phyloP scores from a whole-genome alignment of 2,113 vertebrate species.

The Oplegnathus fasciatus region DNA sequence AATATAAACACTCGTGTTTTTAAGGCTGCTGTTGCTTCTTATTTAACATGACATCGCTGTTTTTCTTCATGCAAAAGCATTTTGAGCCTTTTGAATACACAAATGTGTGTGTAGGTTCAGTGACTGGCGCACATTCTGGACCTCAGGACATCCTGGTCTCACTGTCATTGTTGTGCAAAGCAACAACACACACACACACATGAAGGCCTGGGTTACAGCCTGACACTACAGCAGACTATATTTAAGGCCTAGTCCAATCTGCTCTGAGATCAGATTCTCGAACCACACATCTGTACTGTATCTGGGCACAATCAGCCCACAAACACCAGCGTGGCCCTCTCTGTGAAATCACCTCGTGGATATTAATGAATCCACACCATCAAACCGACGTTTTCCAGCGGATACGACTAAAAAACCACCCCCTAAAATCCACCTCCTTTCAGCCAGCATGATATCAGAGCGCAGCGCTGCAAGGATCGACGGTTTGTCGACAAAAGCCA shows the following conservation, averaged over 20 bases:
- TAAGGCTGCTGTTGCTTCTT: not conserved
- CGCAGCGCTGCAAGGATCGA: constrained; percentile 12
- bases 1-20: constrained; percentile 19
- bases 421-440: not conserved
- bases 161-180: constrained; percentile 22
- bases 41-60: not conserved
- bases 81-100: not conserved
- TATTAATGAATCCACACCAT: not conserved
- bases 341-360: not conserved
- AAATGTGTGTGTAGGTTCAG: not conserved
- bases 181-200: not conserved
- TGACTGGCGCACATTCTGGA: not conserved
- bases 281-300: constrained; percentile 7
- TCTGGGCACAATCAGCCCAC: not conserved
- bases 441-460: not conserved
- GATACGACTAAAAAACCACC: rapidly evolving
- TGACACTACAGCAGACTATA: not conserved
- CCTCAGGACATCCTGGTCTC: not conserved
- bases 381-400: not conserved
- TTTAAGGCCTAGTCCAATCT: not conserved
- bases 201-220: constrained; percentile 41
- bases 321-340: not conserved
- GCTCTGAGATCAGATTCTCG: not conserved
- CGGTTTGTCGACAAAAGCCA: constrained; percentile 66
- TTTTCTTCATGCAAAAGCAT: not conserved